Percentiles rank a stretch among this genome's conserved stretches.
Conservation (phyloP, 37 sponge, comb jelly and placozoan genomes). For the Chondrilla cf. caribensis region DNA sequence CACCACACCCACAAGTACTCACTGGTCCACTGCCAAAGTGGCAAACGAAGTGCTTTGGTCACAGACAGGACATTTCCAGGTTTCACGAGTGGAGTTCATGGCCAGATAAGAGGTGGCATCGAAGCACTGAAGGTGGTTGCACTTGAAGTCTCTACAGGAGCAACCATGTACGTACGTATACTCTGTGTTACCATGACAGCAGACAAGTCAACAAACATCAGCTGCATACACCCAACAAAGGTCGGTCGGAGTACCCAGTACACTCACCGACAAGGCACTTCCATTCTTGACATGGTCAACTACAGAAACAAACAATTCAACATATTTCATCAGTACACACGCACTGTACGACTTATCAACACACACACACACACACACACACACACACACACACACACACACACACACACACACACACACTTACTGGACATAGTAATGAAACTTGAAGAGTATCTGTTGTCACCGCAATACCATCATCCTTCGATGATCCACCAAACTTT, state of each 20-base stretch:
- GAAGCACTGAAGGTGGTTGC: slow-evolving; percentile 51
- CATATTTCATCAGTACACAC: neutral
- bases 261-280: neutral
- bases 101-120: slow-evolving; percentile 38
- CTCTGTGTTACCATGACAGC: too few species aligned
- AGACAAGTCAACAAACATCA: too few species aligned
- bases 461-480: neutral
- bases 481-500: neutral
- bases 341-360: too few species aligned
- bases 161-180: too few species aligned
- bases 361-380: too few species aligned
- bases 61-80: slow-evolving; percentile 31
- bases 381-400: too few species aligned
- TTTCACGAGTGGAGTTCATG: slow-evolving; percentile 15
- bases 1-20: too few species aligned
- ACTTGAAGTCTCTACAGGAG: slow-evolving; percentile 21
- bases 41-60: neutral
- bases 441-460: neutral
- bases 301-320: neutral
- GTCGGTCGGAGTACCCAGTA: too few species aligned
- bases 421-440: neutral
- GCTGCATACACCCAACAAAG: too few species aligned
- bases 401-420: too few species aligned
- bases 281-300: neutral
- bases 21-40: slow-evolving; percentile 10